Conservation (phyloP, 2,888 invertebrate species). For the Drosophila leonis region DNA sequence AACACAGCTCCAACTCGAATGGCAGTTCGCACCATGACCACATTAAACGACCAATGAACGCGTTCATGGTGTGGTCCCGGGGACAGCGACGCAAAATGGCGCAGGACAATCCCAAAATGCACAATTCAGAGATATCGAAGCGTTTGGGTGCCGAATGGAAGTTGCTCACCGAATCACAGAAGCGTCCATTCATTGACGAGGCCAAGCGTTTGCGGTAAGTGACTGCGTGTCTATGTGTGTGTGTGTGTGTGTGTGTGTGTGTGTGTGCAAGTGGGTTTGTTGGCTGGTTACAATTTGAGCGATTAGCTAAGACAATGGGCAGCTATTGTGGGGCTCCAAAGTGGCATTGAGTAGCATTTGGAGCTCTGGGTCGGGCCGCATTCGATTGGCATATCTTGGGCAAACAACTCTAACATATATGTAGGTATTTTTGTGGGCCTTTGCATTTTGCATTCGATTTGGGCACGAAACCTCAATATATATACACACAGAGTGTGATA, state of each 20-base stretch:
- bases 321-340: conserved; percentile 64
- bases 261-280: conserved; percentile 36
- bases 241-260: conserved; percentile 21
- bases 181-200: conserved; percentile 97
- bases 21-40: conserved; percentile 87
- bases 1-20: conserved; percentile 33
- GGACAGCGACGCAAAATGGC: conserved; percentile 97
- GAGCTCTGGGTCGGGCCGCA: conserved; percentile 7
- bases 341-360: conserved; percentile 46
- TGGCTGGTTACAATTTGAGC: conserved; percentile 73
- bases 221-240: conserved; percentile 3
- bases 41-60: conserved; percentile 98
- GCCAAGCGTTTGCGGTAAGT: conserved; percentile 94
- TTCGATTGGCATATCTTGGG: conserved; percentile 66
- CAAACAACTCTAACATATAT: conserved; percentile 68
- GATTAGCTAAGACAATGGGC: conserved; percentile 79
- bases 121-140: conserved; percentile 96
- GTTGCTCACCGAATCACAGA: conserved; percentile 93
- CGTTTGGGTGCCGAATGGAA: conserved; percentile 97
- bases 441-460: conserved; percentile 24
- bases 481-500: conserved; percentile 6
- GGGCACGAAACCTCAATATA: not conserved
- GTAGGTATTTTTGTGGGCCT: conserved; percentile 17
- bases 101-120: conserved; percentile 97
- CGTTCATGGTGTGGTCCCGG: conserved; percentile 98